Percentiles rank a stretch among this genome's conserved stretches.
Evolutionary conservation across 2,888 invertebrate genomes (phyloP).

Genomic region (Steinernema scapterisci): DNA sequence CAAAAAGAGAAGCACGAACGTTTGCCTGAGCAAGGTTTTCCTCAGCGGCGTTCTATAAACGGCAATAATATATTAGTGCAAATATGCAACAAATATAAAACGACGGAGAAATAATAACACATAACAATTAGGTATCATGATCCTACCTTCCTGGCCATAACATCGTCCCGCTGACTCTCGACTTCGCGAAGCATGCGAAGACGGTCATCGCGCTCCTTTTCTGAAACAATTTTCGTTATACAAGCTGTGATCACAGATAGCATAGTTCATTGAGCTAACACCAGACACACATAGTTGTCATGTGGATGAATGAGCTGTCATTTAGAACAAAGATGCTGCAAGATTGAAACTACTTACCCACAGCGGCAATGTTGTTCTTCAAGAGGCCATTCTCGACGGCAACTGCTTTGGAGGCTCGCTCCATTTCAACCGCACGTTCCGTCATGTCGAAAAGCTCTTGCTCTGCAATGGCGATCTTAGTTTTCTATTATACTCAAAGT

Average conservation of each 20-base stretch:
- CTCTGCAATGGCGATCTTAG: not conserved
- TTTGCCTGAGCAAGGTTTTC: not conserved
- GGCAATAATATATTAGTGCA: too few relatives aligned
- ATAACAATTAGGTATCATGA: not conserved
- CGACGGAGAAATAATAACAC: not conserved
- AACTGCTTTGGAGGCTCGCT: not conserved
- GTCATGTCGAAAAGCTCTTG: not conserved
- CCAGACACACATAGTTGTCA: not conserved
- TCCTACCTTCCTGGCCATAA: not conserved
- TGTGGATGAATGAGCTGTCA: not conserved
- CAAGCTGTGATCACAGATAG: not conserved
- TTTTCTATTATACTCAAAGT: not conserved
- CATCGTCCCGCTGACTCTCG: not conserved
- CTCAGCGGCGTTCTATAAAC: not conserved
- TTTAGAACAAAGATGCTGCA: not conserved
- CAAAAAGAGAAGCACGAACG: not conserved
- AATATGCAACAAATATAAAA: too few relatives aligned
- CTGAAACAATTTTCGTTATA: not conserved
- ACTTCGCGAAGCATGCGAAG: not conserved
- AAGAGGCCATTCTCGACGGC: slow-evolving; percentile 2
- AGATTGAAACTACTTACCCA: slow-evolving; percentile 1
- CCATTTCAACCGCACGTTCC: not conserved
- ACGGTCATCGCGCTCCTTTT: not conserved
- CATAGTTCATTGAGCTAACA: not conserved
- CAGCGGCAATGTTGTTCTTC: not conserved